Evolutionary conservation across 2,888 invertebrate species (phyloP), one percentile per base, ranked within the genome.

Genomic region (Dysmachus trigonus): DNA sequence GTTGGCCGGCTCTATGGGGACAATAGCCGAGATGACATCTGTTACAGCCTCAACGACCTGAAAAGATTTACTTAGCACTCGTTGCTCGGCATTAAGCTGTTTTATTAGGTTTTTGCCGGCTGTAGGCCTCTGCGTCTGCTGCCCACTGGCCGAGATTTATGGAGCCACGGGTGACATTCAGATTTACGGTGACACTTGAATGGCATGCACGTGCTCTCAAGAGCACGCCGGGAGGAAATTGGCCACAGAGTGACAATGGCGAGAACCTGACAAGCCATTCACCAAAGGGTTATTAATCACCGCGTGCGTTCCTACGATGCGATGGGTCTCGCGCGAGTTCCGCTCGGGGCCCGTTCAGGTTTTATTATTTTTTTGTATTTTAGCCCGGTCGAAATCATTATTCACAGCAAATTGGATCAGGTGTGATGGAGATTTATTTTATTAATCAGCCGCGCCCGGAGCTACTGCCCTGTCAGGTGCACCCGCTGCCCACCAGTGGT

Each of bases 11-110:
- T 53, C 30, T 79, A 6, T 7, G 51, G 35, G 79, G 51, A 79
- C 79, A 79, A 79, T 79, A 51, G 79, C 79, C 47, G 51, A 31
- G 18, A 18, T 79, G 79, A 79, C 79, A 79, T 79, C 51, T 79
- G 79, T 47, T 79, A 79, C 79, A 35, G 38, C 79, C 30, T 15
- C 30, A 47, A 79, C 79, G 38, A 51, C 47, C 51, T 41, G 6
- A 31, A 76, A 30, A 79, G 79, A 47, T 79, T 79, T 79, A 79
- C 79, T 79, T 79, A 79, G 47, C 79, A 79, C 79, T 79, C 79
- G 27, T 79, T 79, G 47, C 31, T 22, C 51, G 30, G 51, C 41
- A 22, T 38, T 76, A 76, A 76, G 76, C 27, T 31, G 30, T 79
- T 79, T 79, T 79, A 79, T 79, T 79, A 31, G 79, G 41, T 79